Conservation (phyloP, 2,113 vertebrate species). For the Steatornis caripensis region DNA sequence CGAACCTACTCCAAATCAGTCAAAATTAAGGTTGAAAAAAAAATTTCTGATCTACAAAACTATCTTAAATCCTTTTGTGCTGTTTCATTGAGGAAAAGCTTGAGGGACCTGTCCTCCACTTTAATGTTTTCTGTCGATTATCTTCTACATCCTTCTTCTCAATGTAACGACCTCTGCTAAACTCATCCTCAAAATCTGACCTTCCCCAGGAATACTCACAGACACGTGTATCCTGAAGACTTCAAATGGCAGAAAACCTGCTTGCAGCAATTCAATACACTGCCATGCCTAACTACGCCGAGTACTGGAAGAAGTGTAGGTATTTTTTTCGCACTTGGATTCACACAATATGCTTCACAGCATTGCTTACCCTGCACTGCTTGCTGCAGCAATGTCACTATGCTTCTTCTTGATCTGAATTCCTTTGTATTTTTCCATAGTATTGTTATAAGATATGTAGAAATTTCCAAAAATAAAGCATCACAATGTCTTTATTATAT, state of each 20-base stretch:
- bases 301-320: background rate
- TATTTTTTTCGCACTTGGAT: background rate
- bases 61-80: background rate
- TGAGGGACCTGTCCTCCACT: background rate
- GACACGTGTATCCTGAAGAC: accelerated
- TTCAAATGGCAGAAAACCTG: background rate
- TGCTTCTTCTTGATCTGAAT: background rate
- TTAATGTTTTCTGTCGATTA: background rate
- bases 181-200: background rate
- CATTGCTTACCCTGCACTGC: background rate
- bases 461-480: background rate
- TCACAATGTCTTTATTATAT: background rate
- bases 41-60: background rate
- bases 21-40: background rate
- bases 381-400: background rate
- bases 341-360: background rate
- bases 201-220: background rate
- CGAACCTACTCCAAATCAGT: background rate
- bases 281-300: background rate
- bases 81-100: background rate
- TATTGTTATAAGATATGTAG: background rate
- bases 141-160: background rate
- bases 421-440: background rate
- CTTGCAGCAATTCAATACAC: background rate
- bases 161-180: background rate